Evolutionary conservation across 2,113 vertebrate species (phyloP).

Genomic region (Bagarius yarrelli): DNA sequence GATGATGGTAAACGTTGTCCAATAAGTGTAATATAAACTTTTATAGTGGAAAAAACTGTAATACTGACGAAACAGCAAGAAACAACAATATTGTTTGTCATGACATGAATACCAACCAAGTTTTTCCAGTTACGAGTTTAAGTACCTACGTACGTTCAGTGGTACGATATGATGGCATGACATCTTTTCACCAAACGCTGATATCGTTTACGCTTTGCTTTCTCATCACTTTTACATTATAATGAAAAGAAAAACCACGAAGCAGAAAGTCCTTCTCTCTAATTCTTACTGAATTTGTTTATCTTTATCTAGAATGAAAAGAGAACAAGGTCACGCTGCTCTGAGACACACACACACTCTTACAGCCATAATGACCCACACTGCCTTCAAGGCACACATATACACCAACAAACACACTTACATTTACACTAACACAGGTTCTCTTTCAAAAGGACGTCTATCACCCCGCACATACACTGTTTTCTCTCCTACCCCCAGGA

Average conservation of each 20-base stretch:
- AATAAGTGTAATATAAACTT: neutral
- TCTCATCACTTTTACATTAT: neutral
- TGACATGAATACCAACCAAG: too few species aligned
- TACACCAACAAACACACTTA: neutral
- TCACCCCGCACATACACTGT: too few species aligned
- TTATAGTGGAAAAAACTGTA: neutral
- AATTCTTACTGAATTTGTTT: neutral
- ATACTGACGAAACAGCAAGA: neutral
- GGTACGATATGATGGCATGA: too few species aligned
- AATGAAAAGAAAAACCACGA: neutral
- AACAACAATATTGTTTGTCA: neutral
- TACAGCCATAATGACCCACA: neutral
- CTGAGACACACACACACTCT: slow-evolving; percentile 23
- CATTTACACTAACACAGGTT: neutral
- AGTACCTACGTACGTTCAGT: too few species aligned
- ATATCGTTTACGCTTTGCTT: neutral
- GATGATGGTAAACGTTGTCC: neutral
- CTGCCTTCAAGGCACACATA: neutral
- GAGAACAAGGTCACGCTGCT: slow-evolving; percentile 36
- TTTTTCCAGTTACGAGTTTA: too few species aligned
- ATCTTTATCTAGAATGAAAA: neutral
- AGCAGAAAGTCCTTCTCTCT: neutral
- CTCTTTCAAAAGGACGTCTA: neutral
- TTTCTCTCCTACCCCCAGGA: too few species aligned
- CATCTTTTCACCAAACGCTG: neutral